Conservation (phyloP, 2,113 vertebrate species). For the Saguinus imperator region DNA sequence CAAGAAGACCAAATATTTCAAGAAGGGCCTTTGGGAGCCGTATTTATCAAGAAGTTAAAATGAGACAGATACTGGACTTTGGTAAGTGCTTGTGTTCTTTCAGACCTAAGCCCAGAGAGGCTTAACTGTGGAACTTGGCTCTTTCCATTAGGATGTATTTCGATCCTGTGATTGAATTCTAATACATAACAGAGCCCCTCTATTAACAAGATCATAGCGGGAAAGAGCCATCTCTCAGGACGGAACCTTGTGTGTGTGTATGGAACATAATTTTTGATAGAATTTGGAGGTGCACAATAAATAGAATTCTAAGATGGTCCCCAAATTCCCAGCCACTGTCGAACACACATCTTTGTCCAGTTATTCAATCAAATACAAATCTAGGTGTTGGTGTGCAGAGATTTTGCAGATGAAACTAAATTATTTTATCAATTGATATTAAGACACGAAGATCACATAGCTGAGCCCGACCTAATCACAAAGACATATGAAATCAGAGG, state of each 20-base stretch:
- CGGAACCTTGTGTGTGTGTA: fast-evolving
- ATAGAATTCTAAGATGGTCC: background rate
- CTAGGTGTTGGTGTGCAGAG: background rate
- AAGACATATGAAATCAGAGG: background rate
- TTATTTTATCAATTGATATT: background rate
- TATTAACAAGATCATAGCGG: background rate
- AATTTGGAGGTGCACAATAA: background rate
- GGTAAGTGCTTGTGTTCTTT: background rate
- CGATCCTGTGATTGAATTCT: background rate
- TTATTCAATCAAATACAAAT: background rate
- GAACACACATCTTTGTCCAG: background rate
- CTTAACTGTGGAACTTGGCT: background rate
- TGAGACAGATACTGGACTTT: background rate
- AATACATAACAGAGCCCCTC: background rate
- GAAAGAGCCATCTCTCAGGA: background rate
- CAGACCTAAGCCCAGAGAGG: background rate
- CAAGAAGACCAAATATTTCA: background rate
- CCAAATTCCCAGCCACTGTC: background rate
- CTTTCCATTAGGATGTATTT: fast-evolving
- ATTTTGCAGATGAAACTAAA: background rate
- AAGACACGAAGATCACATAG: background rate
- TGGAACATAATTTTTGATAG: background rate
- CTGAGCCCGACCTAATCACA: background rate
- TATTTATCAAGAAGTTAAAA: background rate
- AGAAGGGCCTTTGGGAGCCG: background rate